These are phyloP conservation scores for Spicauda simplicius DNA, from an alignment of 2,888 invertebrate species.

Conservation along the genomic window DNA sequence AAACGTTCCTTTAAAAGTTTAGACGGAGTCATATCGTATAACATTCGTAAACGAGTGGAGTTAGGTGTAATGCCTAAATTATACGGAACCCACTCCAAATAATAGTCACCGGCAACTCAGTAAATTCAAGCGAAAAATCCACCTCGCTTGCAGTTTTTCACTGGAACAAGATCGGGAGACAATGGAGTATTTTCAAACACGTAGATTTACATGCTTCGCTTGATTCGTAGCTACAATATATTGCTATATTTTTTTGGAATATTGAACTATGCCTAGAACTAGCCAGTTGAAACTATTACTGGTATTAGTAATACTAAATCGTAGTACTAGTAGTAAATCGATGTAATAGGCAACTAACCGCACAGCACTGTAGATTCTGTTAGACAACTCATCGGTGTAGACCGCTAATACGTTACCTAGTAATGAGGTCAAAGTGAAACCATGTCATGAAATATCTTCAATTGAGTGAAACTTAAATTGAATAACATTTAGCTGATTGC, in stretches of 20 bases:
- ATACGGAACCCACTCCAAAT: constrained; percentile 57
- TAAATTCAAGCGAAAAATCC: constrained; percentile 29
- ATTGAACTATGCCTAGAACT: background rate
- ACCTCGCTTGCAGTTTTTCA: constrained; percentile 26
- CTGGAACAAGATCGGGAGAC: constrained; percentile 21
- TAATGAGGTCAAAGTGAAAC: no score
- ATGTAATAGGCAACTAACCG: no score
- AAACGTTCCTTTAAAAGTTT: constrained; percentile 10
- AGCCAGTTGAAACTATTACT: no score
- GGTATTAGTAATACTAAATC: no score
- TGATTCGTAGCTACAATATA: background rate
- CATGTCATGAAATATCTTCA: no score
- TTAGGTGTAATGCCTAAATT: constrained; percentile 53
- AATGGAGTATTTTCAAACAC: constrained; percentile 7
- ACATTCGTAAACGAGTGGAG: constrained; percentile 43
- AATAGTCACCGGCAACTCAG: constrained; percentile 45
- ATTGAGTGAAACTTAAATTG: no score
- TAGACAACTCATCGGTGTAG: no score
- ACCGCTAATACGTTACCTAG: no score
- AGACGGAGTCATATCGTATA: constrained; percentile 31
- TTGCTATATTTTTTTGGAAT: background rate
- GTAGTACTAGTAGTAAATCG: no score
- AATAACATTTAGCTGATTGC: no score
- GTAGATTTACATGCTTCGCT: constrained; percentile 8
- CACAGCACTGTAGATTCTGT: no score